A percentile compares a stretch with the other conserved stretches of the same genome.
Conservation (phyloP, 2,113 vertebrate species). For the Nestor notabilis region DNA sequence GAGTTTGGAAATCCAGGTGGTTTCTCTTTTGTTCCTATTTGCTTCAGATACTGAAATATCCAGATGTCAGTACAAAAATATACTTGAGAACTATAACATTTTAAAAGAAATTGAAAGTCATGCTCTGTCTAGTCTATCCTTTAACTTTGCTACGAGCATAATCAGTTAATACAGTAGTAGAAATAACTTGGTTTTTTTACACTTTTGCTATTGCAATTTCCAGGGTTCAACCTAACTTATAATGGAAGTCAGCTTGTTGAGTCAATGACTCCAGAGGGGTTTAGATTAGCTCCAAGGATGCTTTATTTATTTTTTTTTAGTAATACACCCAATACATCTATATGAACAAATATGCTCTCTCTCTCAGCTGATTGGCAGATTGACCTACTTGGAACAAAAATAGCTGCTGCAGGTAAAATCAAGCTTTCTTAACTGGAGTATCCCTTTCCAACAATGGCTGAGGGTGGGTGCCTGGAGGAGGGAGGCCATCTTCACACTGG, state of each 20-base stretch:
- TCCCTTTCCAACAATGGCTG: neutral
- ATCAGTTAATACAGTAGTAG: neutral
- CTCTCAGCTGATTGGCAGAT: accelerated
- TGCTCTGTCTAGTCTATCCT: neutral
- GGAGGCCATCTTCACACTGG: neutral
- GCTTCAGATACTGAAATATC: slow-evolving; percentile 40
- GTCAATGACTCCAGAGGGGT: neutral
- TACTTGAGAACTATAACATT: neutral
- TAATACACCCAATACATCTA: neutral
- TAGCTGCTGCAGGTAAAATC: neutral
- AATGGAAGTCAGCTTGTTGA: neutral
- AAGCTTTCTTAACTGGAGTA: neutral
- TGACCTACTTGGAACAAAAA: neutral
- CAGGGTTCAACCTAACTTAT: neutral
- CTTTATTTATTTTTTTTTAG: neutral
- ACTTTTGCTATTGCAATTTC: neutral
- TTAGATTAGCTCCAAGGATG: neutral
- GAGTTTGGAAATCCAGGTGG: slow-evolving; percentile 44
- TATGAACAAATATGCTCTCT: neutral
- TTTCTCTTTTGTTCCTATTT: slow-evolving; percentile 42
- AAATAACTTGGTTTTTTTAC: neutral
- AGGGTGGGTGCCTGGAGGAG: neutral
- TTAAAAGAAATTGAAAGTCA: neutral
- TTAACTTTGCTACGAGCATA: neutral
- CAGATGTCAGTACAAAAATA: slow-evolving; percentile 44